Base-by-base conservation (phyloP, 2,113 vertebrate genomes). In the Vidua macroura region DNA sequence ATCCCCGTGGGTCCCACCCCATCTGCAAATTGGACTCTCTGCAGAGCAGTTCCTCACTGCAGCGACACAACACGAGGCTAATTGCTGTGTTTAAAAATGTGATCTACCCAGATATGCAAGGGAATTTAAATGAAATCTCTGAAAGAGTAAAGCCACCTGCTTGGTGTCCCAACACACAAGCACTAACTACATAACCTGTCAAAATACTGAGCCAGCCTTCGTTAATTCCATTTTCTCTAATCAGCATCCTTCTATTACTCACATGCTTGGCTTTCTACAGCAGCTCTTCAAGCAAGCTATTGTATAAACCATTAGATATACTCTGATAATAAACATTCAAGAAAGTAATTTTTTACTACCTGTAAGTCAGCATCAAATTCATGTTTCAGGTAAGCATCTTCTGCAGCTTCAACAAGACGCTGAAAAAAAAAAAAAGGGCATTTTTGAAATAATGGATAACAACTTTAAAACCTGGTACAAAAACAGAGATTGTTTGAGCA, bases 341-440 rank as follows among this genome's bases (percentile, higher is more conserved):
- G 30, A 52, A 93, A 73, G 31, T 16, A 56, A 86, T 55, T 75
- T 67, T 49, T 95, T 67, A 48, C 98, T 98, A 99, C 99, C 99
- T 99, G 99, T 37, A 99, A 97, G 87, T 99, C 97, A 83, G 99
- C 98, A 94, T 99, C 98, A 92, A 99, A 99, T 68, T 99, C 98
- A 5, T 99, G 99, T 92, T 99, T 99, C 82, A 99, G 97, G 72
- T 99, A 99, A 59, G 99, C 99, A 86, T 99, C 99, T 94, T 99
- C 99, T 76, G 99, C 99, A 64, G 99, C 99, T 93, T 99, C 99
- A 28, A 99, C 99, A 52, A 99, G 98, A 63, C 99, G 98, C 99
- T 99, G 68, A 4, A 91, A 97, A 96, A 75, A 68, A 96, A 77
- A 66, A n/a, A 87, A 53, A 63, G 3, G 11, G 6, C 30, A 14